phyloP scores from a whole-genome alignment of 2,113 vertebrate species.

The Lepus timidus region DNA sequence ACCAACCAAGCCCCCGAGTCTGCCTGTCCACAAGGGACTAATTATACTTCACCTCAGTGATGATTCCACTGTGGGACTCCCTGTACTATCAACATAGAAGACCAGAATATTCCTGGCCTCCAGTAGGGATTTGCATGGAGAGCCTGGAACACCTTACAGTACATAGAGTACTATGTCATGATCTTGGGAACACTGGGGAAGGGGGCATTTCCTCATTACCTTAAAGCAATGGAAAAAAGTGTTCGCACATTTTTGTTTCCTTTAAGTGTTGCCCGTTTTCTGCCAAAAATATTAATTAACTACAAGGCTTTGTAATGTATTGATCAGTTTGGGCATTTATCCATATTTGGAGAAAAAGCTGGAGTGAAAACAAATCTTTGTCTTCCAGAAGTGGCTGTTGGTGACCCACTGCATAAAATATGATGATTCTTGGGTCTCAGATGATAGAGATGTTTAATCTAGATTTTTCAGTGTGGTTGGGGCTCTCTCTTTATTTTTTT shows the following conservation, averaged over 20 bases:
- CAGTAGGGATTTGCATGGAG: neutral
- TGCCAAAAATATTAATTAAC: slow-evolving; percentile 44
- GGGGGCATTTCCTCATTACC: neutral
- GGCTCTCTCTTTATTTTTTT: slow-evolving; percentile 53
- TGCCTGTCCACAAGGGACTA: slow-evolving; percentile 46
- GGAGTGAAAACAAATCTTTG: slow-evolving; percentile 57
- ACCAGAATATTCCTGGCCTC: neutral
- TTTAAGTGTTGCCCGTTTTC: neutral
- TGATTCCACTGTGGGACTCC: slow-evolving; percentile 51
- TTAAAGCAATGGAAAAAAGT: neutral
- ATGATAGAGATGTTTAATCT: slow-evolving; percentile 11
- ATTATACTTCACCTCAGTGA: slow-evolving; percentile 48
- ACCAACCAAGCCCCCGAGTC: neutral
- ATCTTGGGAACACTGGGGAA: slow-evolving; percentile 37
- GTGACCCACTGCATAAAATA: neutral
- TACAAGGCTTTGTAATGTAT: neutral
- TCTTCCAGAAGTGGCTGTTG: slow-evolving; percentile 16
- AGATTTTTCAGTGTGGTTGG: neutral
- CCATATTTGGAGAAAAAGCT: neutral
- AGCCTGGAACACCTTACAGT: neutral
- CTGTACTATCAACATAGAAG: slow-evolving; percentile 63
- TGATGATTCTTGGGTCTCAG: slow-evolving; percentile 29
- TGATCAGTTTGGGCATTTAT: slow-evolving; percentile 36
- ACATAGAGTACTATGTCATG: neutral
- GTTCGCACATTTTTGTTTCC: neutral